Conservation (phyloP, 2,113 vertebrate species). For the Lepus americanus region DNA sequence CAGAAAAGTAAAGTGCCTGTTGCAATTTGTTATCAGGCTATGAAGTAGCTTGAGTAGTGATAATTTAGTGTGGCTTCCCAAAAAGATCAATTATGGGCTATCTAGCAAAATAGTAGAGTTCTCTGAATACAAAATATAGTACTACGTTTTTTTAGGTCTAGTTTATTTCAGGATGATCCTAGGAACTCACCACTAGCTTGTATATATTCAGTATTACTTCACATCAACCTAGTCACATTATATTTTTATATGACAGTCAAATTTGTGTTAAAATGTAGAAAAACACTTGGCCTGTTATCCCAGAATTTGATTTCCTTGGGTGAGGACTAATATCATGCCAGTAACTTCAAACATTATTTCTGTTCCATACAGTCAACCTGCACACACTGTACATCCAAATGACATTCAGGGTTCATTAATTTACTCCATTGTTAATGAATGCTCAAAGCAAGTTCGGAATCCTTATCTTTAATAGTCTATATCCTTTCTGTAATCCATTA, state of each 20-base stretch:
- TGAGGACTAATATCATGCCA: neutral
- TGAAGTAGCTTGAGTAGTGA: neutral
- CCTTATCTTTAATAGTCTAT: neutral
- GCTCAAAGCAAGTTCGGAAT: neutral
- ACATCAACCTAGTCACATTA: neutral
- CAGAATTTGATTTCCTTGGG: neutral
- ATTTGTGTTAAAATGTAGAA: neutral
- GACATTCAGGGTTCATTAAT: neutral
- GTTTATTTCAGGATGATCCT: neutral
- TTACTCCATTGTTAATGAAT: neutral
- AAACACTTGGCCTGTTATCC: neutral
- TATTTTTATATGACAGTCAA: neutral
- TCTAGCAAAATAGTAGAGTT: neutral
- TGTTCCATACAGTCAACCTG: neutral
- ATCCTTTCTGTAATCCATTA: neutral
- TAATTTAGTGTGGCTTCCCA: neutral
- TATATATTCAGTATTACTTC: neutral
- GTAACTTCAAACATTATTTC: neutral
- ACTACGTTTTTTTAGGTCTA: neutral
- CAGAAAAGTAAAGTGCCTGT: neutral
- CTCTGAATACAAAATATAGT: neutral
- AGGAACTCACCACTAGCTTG: neutral
- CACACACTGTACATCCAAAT: fast-evolving
- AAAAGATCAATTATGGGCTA: fast-evolving
- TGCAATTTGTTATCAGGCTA: neutral